These are phyloP conservation scores for Laspeyria flexula DNA, from an alignment of 2,888 invertebrate genomes.

Conservation along the genomic window DNA sequence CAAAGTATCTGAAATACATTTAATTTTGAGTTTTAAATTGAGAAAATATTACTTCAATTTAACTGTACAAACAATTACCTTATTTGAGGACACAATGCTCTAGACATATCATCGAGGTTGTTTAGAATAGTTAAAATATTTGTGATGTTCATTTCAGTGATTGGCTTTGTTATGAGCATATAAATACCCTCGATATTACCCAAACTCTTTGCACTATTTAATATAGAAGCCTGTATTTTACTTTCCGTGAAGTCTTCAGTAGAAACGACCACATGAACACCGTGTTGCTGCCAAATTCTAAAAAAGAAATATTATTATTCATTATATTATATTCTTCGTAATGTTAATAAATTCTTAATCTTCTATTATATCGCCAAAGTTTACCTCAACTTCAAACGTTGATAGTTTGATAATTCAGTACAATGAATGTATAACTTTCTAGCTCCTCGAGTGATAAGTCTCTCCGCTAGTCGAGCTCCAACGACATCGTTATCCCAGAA, in stretches of 20 bases:
- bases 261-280: not conserved
- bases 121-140: not conserved
- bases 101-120: not conserved
- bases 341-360: too few relatives aligned
- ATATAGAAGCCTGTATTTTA: not conserved
- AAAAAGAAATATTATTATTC: not conserved
- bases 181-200: slow-evolving; percentile 1
- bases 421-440: not conserved
- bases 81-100: not conserved
- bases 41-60: too few relatives aligned
- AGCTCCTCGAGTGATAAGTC: slow-evolving; percentile 3
- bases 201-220: not conserved
- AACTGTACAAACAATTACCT: not conserved
- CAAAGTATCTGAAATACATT: not conserved
- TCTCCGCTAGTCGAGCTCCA: not conserved
- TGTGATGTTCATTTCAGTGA: not conserved
- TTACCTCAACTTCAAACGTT: not conserved
- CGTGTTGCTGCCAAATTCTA: not conserved
- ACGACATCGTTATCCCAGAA: slow-evolving; percentile 2
- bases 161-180: not conserved
- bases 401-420: not conserved
- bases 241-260: not conserved
- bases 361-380: too few relatives aligned
- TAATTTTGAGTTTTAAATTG: too few relatives aligned
- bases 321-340: too few relatives aligned